phyloP scores from a whole-genome alignment of 1,140 invertebrate genomes.

The Phymastichus coffea region DNA sequence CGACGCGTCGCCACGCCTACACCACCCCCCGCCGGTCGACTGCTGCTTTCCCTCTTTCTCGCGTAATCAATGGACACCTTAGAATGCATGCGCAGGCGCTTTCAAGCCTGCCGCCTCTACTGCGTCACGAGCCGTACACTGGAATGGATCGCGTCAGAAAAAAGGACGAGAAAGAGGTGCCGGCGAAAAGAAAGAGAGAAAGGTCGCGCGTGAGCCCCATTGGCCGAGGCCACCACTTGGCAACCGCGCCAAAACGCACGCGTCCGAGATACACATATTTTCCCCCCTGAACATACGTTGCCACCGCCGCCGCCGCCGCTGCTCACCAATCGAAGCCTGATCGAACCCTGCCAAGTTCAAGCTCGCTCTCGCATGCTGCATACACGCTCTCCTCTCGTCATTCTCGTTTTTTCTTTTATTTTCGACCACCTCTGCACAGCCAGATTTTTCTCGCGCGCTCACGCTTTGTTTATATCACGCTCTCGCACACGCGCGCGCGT shows the following conservation, averaged over 20 bases:
- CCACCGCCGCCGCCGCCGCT: no score
- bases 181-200: conserved; percentile 8
- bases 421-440: background rate
- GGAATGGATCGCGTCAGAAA: conserved; percentile 32
- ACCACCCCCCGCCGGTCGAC: conserved; percentile 22
- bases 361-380: background rate
- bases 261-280: conserved; percentile 11
- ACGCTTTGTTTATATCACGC: conserved; percentile 14
- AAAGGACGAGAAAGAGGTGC: conserved; percentile 1
- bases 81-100: conserved; percentile 41
- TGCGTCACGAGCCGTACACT: conserved; percentile 30
- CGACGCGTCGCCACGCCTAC: conserved; percentile 54
- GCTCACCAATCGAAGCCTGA: conserved; percentile 24
- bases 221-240: background rate
- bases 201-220: background rate
- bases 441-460: background rate
- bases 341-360: conserved; percentile 28
- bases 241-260: background rate
- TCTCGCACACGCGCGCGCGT: no score
- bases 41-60: conserved; percentile 55
- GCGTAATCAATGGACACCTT: conserved; percentile 56
- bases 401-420: background rate
- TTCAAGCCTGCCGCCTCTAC: conserved; percentile 42
- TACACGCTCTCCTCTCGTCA: no score
- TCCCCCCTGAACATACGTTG: no score